phyloP scores from a whole-genome alignment of 2,113 vertebrate genomes.

The Arenaria interpres region DNA sequence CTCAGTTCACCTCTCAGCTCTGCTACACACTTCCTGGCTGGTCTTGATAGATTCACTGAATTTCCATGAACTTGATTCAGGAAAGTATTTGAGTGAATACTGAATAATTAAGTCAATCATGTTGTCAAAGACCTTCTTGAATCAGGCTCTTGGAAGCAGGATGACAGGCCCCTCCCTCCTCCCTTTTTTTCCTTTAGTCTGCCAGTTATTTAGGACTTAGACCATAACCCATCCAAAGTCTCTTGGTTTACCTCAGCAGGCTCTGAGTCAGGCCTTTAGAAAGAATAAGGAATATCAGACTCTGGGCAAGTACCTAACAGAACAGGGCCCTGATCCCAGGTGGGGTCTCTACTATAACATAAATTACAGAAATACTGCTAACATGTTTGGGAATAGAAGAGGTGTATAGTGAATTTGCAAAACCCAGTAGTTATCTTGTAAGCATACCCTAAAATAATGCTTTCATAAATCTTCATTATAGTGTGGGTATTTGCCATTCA shows the following conservation, averaged over 20 bases:
- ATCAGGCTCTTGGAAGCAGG: not conserved
- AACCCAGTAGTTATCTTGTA: not conserved
- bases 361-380: not conserved
- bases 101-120: not conserved
- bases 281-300: not conserved
- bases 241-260: not conserved
- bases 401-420: not conserved
- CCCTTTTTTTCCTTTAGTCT: not conserved
- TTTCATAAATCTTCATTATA: conserved; percentile 38
- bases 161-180: not conserved
- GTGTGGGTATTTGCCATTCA: conserved; percentile 47
- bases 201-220: not conserved
- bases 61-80: not conserved
- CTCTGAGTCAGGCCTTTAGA: not conserved
- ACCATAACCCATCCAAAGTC: not conserved
- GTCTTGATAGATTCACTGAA: not conserved
- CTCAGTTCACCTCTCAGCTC: not conserved
- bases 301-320: not conserved
- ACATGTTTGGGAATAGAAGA: not conserved
- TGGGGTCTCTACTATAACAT: not conserved
- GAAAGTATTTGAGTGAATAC: not conserved
- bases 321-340: not conserved
- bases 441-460: conserved; percentile 25
- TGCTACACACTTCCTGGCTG: not conserved
- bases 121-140: not conserved